These are phyloP conservation scores for Myiothlypis chrysogaster DNA, from an alignment of 2,797 vertebrate genomes.

Conservation along the genomic window DNA sequence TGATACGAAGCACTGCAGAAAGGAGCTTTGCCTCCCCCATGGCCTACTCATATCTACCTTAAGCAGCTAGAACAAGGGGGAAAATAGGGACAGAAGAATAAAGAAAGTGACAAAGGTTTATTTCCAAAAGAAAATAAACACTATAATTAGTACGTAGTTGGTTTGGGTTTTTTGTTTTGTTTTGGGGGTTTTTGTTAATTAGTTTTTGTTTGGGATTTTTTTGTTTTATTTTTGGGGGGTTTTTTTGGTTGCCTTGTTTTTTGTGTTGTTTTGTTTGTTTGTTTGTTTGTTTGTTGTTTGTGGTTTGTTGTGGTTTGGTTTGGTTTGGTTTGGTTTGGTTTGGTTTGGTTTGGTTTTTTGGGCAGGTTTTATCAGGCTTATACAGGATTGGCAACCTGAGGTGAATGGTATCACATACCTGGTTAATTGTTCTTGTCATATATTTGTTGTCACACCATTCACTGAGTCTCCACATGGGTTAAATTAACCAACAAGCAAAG, in stretches of 20 bases:
- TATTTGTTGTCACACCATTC: neutral
- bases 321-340: neutral
- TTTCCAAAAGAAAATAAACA: neutral
- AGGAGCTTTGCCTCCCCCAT: neutral
- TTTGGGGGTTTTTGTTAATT: neutral
- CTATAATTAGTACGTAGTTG: neutral
- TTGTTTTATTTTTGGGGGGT: rapidly evolving
- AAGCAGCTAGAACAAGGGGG: neutral
- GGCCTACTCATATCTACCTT: neutral
- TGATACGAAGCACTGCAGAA: neutral
- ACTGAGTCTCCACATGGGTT: neutral
- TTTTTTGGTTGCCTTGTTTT: neutral
- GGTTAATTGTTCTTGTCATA: neutral
- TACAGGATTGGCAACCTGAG: neutral
- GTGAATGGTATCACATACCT: neutral
- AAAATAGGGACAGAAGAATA: neutral
- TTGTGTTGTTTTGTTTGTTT: neutral
- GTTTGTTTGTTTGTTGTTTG: neutral
- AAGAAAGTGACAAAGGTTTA: neutral
- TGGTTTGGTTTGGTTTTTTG: neutral
- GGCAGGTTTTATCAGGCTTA: neutral
- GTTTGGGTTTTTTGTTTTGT: no score
- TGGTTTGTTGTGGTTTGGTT: no score
- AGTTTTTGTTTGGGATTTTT: neutral
- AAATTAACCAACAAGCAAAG: neutral